Percentiles rank a stretch among this genome's conserved stretches.
Conservation (phyloP, 2,888 invertebrate genomes). For the Sarcophaga carnaria region DNA sequence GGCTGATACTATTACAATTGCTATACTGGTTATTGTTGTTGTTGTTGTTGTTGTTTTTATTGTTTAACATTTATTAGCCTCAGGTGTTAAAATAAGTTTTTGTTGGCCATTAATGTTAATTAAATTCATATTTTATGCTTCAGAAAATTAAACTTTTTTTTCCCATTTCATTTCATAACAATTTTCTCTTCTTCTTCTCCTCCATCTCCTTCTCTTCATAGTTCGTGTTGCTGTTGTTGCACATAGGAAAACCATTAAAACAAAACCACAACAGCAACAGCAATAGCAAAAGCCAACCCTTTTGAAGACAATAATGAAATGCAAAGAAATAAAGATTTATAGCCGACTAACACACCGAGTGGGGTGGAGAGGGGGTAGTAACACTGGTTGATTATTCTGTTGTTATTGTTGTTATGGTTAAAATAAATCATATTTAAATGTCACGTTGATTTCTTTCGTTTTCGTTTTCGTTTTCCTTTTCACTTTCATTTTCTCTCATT, state of each 20-base stretch:
- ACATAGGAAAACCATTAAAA: background rate
- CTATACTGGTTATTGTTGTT: background rate
- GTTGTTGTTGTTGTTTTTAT: constrained; percentile 44
- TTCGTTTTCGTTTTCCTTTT: background rate
- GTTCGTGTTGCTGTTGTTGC: no score
- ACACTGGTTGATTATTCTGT: no score
- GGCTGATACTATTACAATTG: background rate
- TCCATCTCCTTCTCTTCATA: no score
- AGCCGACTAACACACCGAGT: no score
- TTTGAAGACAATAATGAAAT: no score
- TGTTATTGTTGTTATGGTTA: no score
- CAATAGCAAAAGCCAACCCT: background rate
- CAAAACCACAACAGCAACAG: background rate
- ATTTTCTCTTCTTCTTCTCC: no score
- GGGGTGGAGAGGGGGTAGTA: no score
- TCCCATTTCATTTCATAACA: constrained; percentile 2
- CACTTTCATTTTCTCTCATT: background rate
- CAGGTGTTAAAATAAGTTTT: constrained; percentile 75
- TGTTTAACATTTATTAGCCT: constrained; percentile 54
- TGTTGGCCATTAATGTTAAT: constrained; percentile 77
- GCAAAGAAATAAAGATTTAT: no score
- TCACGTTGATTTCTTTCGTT: constrained; percentile 3
- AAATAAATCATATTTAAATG: constrained; percentile 62
- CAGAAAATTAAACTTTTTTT: constrained; percentile 19
- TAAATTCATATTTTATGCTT: constrained; percentile 76